Conservation (phyloP, 2,797 vertebrate species). For the Antrozous pallidus region DNA sequence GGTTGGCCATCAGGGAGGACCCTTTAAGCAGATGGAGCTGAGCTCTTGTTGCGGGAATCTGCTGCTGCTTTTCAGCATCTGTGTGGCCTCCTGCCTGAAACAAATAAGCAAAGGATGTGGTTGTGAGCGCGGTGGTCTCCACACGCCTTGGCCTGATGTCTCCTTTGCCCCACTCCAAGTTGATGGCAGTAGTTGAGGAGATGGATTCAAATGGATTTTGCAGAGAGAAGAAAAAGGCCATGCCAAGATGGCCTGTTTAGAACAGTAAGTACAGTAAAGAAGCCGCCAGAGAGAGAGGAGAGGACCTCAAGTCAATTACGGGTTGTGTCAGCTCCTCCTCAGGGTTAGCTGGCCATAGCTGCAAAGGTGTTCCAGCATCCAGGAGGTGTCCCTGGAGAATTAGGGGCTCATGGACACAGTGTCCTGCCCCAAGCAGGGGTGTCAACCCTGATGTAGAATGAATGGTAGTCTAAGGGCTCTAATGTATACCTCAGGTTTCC, state of each 20-base stretch:
- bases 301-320: background rate
- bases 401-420: background rate
- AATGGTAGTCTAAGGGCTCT: background rate
- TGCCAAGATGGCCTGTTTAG: background rate
- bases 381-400: background rate
- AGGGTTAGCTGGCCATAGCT: background rate
- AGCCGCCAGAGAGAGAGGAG: background rate
- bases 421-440: background rate
- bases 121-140: slow-evolving; percentile 52
- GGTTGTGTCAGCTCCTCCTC: background rate
- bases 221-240: slow-evolving; percentile 17
- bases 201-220: slow-evolving; percentile 54
- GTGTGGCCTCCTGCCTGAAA: slow-evolving; percentile 40
- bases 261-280: background rate
- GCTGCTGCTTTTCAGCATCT: slow-evolving; percentile 36
- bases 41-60: background rate
- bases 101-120: slow-evolving; percentile 50
- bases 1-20: background rate
- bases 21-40: slow-evolving; percentile 2
- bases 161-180: background rate
- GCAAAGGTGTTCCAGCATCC: background rate
- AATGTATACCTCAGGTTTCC: background rate
- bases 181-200: slow-evolving; percentile 8
- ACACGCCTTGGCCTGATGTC: background rate
- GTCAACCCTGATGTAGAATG: background rate